Conservation (phyloP, 1,140 invertebrate species). For the Heliconius eleuchia region DNA sequence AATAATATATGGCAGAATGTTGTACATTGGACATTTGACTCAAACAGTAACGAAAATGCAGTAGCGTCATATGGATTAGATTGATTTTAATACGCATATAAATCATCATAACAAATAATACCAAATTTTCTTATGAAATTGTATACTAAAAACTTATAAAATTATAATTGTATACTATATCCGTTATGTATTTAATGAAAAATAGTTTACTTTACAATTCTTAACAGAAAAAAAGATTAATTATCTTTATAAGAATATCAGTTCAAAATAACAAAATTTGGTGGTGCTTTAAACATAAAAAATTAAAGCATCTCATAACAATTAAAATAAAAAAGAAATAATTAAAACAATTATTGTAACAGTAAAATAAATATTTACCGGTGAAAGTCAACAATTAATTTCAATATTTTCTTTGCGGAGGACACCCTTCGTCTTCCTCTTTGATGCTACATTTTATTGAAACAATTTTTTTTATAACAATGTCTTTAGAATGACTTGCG, state of each 20-base stretch:
- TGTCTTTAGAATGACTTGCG: not conserved
- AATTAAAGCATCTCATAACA: not conserved
- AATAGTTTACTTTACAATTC: too few relatives aligned
- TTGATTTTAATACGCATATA: slow-evolving; percentile 24
- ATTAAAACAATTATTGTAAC: slow-evolving; percentile 16
- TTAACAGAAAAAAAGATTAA: too few relatives aligned
- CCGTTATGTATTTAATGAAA: too few relatives aligned
- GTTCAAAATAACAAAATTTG: not conserved
- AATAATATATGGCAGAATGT: slow-evolving; percentile 21
- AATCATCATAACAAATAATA: slow-evolving; percentile 26
- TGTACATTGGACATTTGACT: slow-evolving; percentile 17
- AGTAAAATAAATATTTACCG: slow-evolving; percentile 16
- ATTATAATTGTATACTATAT: too few relatives aligned
- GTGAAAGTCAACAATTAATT: slow-evolving; percentile 17
- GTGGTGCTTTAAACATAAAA: not conserved
- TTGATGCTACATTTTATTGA: not conserved
- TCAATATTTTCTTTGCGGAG: slow-evolving; percentile 2
- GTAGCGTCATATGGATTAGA: slow-evolving; percentile 29
- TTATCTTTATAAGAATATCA: too few relatives aligned
- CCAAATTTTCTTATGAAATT: too few relatives aligned
- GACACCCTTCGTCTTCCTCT: not conserved
- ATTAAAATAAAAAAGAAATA: not conserved
- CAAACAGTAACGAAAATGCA: slow-evolving; percentile 34
- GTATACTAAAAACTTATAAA: too few relatives aligned
- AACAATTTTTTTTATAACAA: not conserved